Conservation (phyloP, 2,113 vertebrate genomes). For the Chaetops frenatus region DNA sequence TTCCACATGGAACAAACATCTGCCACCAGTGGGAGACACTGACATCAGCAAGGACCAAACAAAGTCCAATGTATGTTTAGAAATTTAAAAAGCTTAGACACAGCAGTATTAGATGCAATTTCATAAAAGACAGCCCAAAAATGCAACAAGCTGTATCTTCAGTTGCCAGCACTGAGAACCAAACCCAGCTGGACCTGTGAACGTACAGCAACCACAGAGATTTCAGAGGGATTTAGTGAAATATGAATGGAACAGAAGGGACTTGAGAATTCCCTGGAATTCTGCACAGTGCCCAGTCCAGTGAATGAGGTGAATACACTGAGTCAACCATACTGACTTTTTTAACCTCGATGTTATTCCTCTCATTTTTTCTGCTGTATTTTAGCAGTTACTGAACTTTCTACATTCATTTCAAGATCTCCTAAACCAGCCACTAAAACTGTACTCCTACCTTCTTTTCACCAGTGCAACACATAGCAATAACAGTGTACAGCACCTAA, state of each 20-base stretch:
- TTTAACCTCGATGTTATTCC: neutral
- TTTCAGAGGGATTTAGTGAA: neutral
- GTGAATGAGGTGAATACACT: neutral
- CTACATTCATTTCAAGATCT: neutral
- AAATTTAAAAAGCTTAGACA: neutral
- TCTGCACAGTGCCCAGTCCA: neutral
- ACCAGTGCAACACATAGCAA: neutral
- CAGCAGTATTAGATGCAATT: neutral
- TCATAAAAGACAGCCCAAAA: neutral
- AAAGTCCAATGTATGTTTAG: neutral
- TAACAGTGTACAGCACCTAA: neutral
- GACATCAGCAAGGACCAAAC: neutral
- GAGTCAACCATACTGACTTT: neutral
- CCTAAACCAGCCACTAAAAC: neutral
- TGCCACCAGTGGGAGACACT: neutral
- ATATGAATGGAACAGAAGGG: neutral
- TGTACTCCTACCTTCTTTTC: neutral
- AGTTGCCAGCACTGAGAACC: neutral
- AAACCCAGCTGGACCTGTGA: neutral
- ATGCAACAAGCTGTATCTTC: neutral
- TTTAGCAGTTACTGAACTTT: neutral
- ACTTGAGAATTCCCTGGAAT: neutral
- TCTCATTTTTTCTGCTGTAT: neutral
- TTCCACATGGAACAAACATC: neutral
- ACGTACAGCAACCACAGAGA: neutral